phyloP scores from a whole-genome alignment of 2,888 invertebrate species.

The Cephus pulcher region DNA sequence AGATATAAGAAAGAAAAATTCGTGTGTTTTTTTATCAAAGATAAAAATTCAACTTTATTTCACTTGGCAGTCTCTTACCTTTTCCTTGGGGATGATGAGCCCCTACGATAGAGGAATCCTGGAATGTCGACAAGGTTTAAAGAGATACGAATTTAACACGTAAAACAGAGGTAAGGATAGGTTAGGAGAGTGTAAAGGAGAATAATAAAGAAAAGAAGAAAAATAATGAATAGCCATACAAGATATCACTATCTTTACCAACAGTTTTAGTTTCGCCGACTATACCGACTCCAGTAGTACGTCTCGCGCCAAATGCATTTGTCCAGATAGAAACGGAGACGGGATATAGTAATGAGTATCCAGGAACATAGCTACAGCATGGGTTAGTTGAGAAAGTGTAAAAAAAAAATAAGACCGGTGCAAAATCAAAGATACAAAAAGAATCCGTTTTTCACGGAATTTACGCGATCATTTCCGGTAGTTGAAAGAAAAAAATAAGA shows the following conservation, averaged over 20 bases:
- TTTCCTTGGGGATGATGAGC: background rate
- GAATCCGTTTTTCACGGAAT: background rate
- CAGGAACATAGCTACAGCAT: background rate
- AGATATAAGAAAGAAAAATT: background rate
- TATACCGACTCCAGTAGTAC: background rate
- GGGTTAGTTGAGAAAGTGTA: background rate
- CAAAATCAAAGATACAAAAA: background rate
- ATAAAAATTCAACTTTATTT: background rate
- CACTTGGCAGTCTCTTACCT: background rate
- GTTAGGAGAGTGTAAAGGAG: background rate
- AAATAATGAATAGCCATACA: background rate
- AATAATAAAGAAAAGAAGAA: background rate
- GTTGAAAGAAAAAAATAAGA: background rate
- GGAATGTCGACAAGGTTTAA: background rate
- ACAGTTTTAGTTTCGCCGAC: background rate
- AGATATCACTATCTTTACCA: background rate
- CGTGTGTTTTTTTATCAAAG: background rate
- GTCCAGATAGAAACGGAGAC: background rate
- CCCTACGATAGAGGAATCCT: background rate
- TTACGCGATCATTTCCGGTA: background rate
- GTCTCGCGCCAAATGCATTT: background rate
- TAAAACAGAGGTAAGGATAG: background rate
- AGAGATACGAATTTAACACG: background rate
- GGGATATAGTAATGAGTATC: background rate
- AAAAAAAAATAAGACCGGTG: background rate